A percentile compares a stretch with the other conserved stretches of the same genome.
Evolutionary conservation across 2,888 invertebrate genomes (phyloP).

Genomic region (Creontiades dilutus): DNA sequence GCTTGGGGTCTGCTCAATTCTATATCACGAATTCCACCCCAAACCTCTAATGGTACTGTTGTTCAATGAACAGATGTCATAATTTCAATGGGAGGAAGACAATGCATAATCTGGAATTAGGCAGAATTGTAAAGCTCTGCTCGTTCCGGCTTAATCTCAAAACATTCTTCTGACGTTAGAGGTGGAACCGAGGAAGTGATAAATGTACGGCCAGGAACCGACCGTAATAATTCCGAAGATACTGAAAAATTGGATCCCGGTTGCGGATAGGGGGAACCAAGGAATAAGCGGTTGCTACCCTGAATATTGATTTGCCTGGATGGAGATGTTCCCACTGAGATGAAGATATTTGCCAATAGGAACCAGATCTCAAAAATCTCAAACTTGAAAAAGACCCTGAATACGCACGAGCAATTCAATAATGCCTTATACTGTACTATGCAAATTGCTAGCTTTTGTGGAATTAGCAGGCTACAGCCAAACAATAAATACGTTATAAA

Average conservation of each 20-base stretch:
- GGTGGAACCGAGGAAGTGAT: neutral
- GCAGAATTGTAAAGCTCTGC: slow-evolving; percentile 1
- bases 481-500: too few relatives aligned
- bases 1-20: slow-evolving; percentile 25
- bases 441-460: too few relatives aligned
- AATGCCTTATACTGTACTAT: too few relatives aligned
- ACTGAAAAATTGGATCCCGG: slow-evolving; percentile 17
- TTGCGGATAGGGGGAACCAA: neutral
- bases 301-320: neutral
- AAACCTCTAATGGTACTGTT: neutral
- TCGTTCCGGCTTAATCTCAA: neutral
- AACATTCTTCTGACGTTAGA: neutral
- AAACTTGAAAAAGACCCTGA: too few relatives aligned
- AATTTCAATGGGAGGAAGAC: slow-evolving; percentile 17
- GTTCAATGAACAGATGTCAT: slow-evolving; percentile 24
- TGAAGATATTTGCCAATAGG: neutral
- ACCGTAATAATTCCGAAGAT: slow-evolving; percentile 13
- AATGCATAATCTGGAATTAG: slow-evolving; percentile 30
- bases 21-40: neutral
- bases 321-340: neutral
- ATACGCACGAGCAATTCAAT: too few relatives aligned
- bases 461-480: too few relatives aligned
- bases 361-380: neutral
- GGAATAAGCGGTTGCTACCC: neutral
- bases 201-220: neutral